Conservation (phyloP, 1,140 invertebrate species). For the Sinonovacula constricta region DNA sequence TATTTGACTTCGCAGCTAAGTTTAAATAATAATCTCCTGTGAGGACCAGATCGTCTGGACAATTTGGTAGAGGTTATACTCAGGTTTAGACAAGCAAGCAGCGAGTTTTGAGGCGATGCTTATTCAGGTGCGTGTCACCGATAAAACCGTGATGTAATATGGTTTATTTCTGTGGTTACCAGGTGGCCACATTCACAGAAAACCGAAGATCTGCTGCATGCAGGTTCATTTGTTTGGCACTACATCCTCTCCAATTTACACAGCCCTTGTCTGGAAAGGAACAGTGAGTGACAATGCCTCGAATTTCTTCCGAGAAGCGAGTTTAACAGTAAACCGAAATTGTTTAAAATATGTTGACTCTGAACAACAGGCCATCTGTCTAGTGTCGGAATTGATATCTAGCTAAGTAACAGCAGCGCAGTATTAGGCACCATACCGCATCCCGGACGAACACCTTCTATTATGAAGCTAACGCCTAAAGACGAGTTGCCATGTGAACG, state of each 20-base stretch:
- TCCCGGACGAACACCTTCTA: constrained; percentile 6
- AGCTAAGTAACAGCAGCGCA: constrained; percentile 8
- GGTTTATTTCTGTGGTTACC: constrained; percentile 54
- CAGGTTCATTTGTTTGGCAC: constrained; percentile 51
- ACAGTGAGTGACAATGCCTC: constrained; percentile 32
- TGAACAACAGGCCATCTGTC: neutral
- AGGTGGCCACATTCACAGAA: neutral
- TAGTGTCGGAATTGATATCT: constrained; percentile 7
- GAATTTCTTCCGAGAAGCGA: too few relatives aligned
- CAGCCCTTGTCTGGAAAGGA: constrained; percentile 17
- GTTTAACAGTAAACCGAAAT: too few relatives aligned
- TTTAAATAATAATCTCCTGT: too few relatives aligned
- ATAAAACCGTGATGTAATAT: constrained; percentile 35
- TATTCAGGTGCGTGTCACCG: constrained; percentile 27
- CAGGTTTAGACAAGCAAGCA: too few relatives aligned
- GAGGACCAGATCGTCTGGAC: too few relatives aligned
- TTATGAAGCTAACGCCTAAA: constrained; percentile 34
- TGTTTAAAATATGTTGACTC: constrained; percentile 26
- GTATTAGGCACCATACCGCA: constrained; percentile 23
- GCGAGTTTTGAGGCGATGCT: too few relatives aligned
- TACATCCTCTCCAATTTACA: constrained; percentile 32
- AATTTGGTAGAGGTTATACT: too few relatives aligned
- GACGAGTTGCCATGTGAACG: constrained; percentile 35
- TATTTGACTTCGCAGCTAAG: too few relatives aligned
- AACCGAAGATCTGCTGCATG: constrained; percentile 33